phyloP scores from a whole-genome alignment of 2,113 vertebrate species.

The Acinonyx jubatus region DNA sequence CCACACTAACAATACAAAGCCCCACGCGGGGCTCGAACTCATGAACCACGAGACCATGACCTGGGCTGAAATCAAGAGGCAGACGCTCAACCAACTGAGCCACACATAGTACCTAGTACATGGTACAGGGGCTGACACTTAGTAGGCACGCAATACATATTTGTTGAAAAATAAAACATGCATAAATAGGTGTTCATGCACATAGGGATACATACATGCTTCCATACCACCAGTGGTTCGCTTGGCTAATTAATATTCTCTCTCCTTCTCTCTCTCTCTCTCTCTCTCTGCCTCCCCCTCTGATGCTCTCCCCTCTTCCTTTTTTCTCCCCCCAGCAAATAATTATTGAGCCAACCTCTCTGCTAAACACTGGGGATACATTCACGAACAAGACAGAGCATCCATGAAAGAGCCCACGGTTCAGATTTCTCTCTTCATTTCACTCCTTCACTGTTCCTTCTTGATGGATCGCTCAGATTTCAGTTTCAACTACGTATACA shows the following conservation, averaged over 20 bases:
- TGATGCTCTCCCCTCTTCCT: not conserved
- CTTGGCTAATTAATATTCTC: not conserved
- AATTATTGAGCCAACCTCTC: not conserved
- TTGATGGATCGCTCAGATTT: not conserved
- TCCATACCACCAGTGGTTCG: not conserved
- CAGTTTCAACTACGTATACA: not conserved
- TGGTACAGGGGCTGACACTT: not conserved
- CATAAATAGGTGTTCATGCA: not conserved
- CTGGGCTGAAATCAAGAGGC: too few relatives aligned
- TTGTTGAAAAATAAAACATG: not conserved
- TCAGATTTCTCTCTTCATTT: not conserved
- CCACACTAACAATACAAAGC: too few relatives aligned
- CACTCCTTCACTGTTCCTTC: not conserved
- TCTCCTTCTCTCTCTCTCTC: not conserved
- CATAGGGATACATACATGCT: fast-evolving
- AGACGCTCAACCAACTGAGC: too few relatives aligned
- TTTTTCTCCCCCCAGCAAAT: not conserved
- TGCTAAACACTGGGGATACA: not conserved
- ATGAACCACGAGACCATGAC: too few relatives aligned
- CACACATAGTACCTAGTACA: not conserved
- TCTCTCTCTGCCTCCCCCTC: not conserved
- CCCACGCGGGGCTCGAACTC: too few relatives aligned
- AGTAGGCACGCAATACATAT: not conserved
- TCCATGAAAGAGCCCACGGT: not conserved
- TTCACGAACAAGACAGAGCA: not conserved